Evolutionary conservation across 2,113 vertebrate species (phyloP).

Genomic region (Mustela nigripes): DNA sequence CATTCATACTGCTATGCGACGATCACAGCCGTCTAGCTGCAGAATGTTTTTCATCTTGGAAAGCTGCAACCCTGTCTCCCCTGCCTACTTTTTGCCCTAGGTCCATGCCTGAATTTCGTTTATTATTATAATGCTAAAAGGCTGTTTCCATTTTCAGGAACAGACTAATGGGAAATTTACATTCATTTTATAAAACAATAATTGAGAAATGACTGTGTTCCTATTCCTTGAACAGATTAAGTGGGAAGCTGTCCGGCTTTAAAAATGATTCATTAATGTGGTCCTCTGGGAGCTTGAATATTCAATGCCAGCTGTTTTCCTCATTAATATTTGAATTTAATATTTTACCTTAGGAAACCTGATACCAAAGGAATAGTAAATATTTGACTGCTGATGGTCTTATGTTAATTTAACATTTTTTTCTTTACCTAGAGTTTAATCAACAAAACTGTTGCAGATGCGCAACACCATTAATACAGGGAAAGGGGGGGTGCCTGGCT

Average conservation of each 20-base stretch:
- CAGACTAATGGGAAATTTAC: slow-evolving; percentile 69
- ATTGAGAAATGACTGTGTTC: slow-evolving; percentile 78
- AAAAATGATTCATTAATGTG: slow-evolving; percentile 76
- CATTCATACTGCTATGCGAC: neutral
- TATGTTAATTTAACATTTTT: slow-evolving; percentile 63
- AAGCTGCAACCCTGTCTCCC: slow-evolving; percentile 8
- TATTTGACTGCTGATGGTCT: slow-evolving; percentile 67
- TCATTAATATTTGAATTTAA: slow-evolving; percentile 72
- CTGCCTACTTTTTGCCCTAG: slow-evolving; percentile 35
- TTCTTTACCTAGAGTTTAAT: slow-evolving; percentile 41
- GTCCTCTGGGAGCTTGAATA: slow-evolving; percentile 75
- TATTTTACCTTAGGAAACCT: slow-evolving; percentile 71
- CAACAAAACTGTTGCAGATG: neutral
- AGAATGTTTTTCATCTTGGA: slow-evolving; percentile 49
- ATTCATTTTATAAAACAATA: slow-evolving; percentile 72
- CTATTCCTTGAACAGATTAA: slow-evolving; percentile 71
- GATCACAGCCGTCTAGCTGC: neutral
- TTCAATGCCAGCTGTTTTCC: slow-evolving; percentile 79
- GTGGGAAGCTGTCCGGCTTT: slow-evolving; percentile 62
- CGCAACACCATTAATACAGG: neutral
- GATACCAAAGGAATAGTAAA: slow-evolving; percentile 73
- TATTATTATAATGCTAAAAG: slow-evolving; percentile 60
- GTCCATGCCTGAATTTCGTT: slow-evolving; percentile 60
- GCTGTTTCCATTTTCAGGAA: slow-evolving; percentile 69
- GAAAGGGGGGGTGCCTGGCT: neutral